Base-by-base conservation (phyloP, 1,140 invertebrate species). In the Goniozus legneri region DNA sequence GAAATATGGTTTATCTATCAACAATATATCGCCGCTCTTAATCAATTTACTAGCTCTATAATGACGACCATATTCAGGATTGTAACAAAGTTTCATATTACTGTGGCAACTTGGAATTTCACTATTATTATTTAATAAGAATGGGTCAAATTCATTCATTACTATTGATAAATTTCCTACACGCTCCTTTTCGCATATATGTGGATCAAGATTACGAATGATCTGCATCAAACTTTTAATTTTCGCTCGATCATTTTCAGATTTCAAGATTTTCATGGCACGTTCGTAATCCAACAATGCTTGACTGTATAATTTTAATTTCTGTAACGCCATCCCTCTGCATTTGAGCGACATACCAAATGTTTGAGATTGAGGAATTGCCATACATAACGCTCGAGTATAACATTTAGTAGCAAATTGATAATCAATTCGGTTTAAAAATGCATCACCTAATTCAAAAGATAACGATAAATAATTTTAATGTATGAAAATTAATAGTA, bases 221-320 rank as follows among this genome's bases (percentile, higher is more conserved):
- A n/a, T 27, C 10, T 10, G 4, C 10, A 27, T 27, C 24, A 27
- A 6, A 6, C 24, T 10, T 27, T 27, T 10, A 6, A 27, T 27
- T 27, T 27, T 4, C 10, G 4, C 10, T 27, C 10, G 24, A 4
- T 27, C 10, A 27, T 4, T 10, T 27, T 27, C 10, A 27, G 24
- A 27, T 27, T 27, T 27, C 24, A 27, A 27, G 24, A 27, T 4
- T 27, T 4, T 6, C 10, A 50, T n/a, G 18, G 27, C 41, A 14
- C 34, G 19, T 4, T 50, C n/a, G 14, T 21, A 24, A 19, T 50
- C 47, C 2, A 20, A 8, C 8, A 50, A 21, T 2, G 34, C 22
- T 19, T 50, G 34, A 3, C 18, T 10, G 27, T 44, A 44, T 3
- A 36, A 22, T 39, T 50, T 44, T 13, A 44, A 8, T 14, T 38